Conservation (phyloP, 2,797 vertebrate genomes). For the Malurus leucopterus region DNA sequence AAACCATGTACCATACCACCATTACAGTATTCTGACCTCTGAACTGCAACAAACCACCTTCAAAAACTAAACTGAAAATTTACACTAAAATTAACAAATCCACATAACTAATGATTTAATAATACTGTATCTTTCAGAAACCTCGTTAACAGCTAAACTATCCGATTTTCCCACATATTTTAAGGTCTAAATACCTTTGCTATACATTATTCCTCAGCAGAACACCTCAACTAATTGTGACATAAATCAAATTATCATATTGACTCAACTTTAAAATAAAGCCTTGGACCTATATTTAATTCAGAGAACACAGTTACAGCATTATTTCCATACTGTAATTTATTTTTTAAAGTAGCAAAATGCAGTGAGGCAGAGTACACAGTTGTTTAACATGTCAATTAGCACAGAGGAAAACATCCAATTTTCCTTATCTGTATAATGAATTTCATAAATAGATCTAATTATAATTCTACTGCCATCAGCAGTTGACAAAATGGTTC, state of each 20-base stretch:
- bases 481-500: slow-evolving; percentile 47
- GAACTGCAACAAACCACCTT: neutral
- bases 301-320: neutral
- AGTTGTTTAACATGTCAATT: slow-evolving; percentile 32
- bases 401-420: slow-evolving; percentile 31
- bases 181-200: neutral
- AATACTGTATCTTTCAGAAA: neutral
- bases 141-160: neutral
- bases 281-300: neutral
- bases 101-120: neutral
- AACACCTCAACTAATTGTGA: neutral
- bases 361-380: neutral
- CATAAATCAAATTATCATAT: neutral
- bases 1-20: neutral
- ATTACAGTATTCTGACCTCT: neutral
- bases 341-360: neutral
- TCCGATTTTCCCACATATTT: neutral
- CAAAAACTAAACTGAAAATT: neutral
- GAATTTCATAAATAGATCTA: slow-evolving; percentile 42
- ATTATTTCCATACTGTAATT: neutral
- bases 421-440: slow-evolving; percentile 27
- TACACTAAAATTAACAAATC: neutral
- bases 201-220: neutral
- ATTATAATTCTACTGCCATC: slow-evolving; percentile 48
- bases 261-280: slow-evolving; percentile 5